These are phyloP conservation scores for Amazonetta brasiliensis DNA, from an alignment of 2,797 vertebrate genomes.

Conservation along the genomic window DNA sequence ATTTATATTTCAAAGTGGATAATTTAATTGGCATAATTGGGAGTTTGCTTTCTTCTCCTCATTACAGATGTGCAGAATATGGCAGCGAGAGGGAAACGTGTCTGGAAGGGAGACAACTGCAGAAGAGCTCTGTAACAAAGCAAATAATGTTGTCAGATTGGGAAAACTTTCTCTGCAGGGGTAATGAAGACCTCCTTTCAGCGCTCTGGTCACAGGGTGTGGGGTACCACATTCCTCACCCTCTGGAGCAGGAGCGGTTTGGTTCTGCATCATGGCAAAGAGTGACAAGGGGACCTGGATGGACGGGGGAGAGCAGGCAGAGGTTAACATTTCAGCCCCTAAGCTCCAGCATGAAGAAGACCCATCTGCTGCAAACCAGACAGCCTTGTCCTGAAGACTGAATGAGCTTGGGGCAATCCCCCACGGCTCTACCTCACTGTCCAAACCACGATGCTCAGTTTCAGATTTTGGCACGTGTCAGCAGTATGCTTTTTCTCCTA, in stretches of 20 bases:
- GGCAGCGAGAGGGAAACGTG: neutral
- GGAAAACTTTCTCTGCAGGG: neutral
- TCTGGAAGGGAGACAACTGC: neutral
- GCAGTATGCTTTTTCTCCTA: neutral
- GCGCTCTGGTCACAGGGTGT: neutral
- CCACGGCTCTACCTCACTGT: too few relatives aligned
- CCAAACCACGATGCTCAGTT: neutral
- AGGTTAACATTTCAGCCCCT: too few relatives aligned
- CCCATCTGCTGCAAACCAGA: too few relatives aligned
- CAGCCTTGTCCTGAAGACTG: too few relatives aligned
- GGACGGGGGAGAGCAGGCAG: too few relatives aligned
- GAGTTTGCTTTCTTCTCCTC: neutral
- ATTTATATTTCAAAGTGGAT: constrained; percentile 31
- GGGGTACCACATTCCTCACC: neutral
- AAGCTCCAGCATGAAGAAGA: too few relatives aligned
- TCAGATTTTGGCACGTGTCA: neutral
- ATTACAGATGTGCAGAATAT: neutral
- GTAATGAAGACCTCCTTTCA: neutral
- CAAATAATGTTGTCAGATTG: neutral
- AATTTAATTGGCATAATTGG: neutral
- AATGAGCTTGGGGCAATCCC: too few relatives aligned
- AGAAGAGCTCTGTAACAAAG: neutral
- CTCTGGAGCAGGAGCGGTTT: neutral
- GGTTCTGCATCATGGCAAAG: neutral
- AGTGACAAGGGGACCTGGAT: too few relatives aligned